Conservation (phyloP, 1,140 invertebrate species). For the Radopholus similis region DNA sequence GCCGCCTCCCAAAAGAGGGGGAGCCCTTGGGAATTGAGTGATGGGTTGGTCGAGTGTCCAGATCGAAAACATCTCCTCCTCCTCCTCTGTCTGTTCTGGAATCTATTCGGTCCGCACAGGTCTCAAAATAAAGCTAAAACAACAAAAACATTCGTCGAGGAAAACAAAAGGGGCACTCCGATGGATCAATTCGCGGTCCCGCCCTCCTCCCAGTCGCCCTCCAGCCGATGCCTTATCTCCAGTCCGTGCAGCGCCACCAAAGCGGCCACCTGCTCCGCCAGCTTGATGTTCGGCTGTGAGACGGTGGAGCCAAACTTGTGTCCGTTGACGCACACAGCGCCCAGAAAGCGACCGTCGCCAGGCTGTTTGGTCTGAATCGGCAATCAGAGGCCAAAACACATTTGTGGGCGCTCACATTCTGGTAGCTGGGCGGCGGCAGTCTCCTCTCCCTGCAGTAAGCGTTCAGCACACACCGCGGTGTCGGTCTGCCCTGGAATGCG, state of each 20-base stretch:
- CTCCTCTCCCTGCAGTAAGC: slow-evolving; percentile 33
- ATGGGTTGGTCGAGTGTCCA: too few species aligned
- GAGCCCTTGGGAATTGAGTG: too few species aligned
- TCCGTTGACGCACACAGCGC: slow-evolving; percentile 10
- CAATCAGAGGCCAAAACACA: too few species aligned
- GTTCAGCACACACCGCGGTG: slow-evolving; percentile 46
- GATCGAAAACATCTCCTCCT: too few species aligned
- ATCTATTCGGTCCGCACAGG: too few species aligned
- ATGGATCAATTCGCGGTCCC: too few species aligned
- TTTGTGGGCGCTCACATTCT: slow-evolving; percentile 17
- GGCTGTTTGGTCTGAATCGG: slow-evolving; percentile 19
- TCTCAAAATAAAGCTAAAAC: not conserved
- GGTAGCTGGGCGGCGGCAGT: slow-evolving; percentile 25
- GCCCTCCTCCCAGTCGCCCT: slow-evolving; percentile 53
- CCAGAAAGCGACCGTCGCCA: slow-evolving; percentile 24
- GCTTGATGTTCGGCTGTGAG: slow-evolving; percentile 53
- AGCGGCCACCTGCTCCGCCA: slow-evolving; percentile 56
- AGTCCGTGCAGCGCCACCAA: slow-evolving; percentile 52
- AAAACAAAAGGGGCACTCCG: too few species aligned
- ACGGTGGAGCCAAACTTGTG: slow-evolving; percentile 43
- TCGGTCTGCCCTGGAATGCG: slow-evolving; percentile 24
- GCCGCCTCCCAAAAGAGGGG: not conserved
- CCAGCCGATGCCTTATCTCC: slow-evolving; percentile 30
- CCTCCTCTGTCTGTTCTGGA: too few species aligned
- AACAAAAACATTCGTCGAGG: slow-evolving; percentile 19